phyloP scores from a whole-genome alignment of 2,888 invertebrate species.

The Drosophila affinis region DNA sequence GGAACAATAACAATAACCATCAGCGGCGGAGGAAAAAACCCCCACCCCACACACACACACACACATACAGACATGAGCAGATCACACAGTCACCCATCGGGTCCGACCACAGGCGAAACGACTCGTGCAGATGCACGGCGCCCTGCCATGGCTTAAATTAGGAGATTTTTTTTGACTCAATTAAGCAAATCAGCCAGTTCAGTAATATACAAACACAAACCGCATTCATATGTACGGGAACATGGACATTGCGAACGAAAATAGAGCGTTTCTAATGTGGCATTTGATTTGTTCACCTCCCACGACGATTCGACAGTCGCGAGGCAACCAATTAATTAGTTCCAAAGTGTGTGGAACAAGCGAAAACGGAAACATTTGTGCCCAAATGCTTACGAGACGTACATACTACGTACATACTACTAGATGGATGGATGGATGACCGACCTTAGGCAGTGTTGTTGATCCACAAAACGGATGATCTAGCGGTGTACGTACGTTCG shows the following conservation, averaged over 20 bases:
- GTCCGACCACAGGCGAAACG: slow-evolving; percentile 24
- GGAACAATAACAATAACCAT: slow-evolving; percentile 13
- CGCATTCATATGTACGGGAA: not conserved
- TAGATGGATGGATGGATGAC: slow-evolving; percentile 5
- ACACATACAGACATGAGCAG: slow-evolving; percentile 12
- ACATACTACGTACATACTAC: too few relatives aligned
- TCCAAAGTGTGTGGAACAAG: slow-evolving; percentile 37
- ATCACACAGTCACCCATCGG: slow-evolving; percentile 28
- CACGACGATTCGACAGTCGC: slow-evolving; percentile 37
- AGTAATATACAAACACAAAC: slow-evolving; percentile 16
- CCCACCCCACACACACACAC: slow-evolving; percentile 1
- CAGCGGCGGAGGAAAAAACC: slow-evolving; percentile 23
- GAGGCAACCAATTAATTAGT: slow-evolving; percentile 50
- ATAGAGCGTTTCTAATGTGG: slow-evolving; percentile 1
- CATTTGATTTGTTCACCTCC: slow-evolving; percentile 24
- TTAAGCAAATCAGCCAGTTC: slow-evolving; percentile 78
- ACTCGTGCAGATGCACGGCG: slow-evolving; percentile 46
- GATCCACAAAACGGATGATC: slow-evolving; percentile 54
- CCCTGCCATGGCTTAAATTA: slow-evolving; percentile 69
- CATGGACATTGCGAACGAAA: slow-evolving; percentile 8
- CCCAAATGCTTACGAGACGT: slow-evolving; percentile 22
- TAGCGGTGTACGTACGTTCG: slow-evolving; percentile 19
- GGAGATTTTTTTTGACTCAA: slow-evolving; percentile 76
- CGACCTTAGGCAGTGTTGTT: slow-evolving; percentile 73
- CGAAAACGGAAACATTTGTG: slow-evolving; percentile 54